Evolutionary conservation across 2,113 vertebrate species (phyloP).

Genomic region (Amia ocellicauda): DNA sequence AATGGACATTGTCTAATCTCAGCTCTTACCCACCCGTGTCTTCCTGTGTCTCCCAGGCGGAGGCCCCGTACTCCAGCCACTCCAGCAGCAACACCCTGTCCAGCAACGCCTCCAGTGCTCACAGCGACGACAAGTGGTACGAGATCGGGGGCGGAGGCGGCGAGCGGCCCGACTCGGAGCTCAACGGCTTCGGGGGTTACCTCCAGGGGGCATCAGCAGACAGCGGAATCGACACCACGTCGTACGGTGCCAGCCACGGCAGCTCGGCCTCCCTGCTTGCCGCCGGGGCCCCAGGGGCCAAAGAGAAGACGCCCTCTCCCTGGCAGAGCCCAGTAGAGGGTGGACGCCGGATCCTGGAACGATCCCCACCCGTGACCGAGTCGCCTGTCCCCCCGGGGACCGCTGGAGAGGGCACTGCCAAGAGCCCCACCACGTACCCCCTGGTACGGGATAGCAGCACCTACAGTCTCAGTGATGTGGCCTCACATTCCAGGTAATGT

Average conservation of each 20-base stretch:
- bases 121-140: slow-evolving; percentile 95
- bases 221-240: slow-evolving; percentile 89
- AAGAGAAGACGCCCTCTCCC: slow-evolving; percentile 76
- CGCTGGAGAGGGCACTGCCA: slow-evolving; percentile 65
- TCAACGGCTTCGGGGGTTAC: slow-evolving; percentile 81
- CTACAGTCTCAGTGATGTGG: slow-evolving; percentile 80
- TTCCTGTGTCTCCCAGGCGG: slow-evolving; percentile 60
- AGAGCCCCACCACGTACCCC: slow-evolving; percentile 72
- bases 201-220: slow-evolving; percentile 86
- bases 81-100: slow-evolving; percentile 95
- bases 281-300: slow-evolving; percentile 61
- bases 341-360: slow-evolving; percentile 77
- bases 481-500: slow-evolving; percentile 81
- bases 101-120: slow-evolving; percentile 87
- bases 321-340: slow-evolving; percentile 89
- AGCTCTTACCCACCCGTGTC: too few relatives aligned
- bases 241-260: slow-evolving; percentile 82
- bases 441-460: slow-evolving; percentile 85
- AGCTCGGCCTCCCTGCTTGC: slow-evolving; percentile 79
- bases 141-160: slow-evolving; percentile 74
- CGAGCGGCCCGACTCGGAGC: slow-evolving; percentile 75
- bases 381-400: slow-evolving; percentile 61
- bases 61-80: slow-evolving; percentile 91
- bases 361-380: slow-evolving; percentile 63
- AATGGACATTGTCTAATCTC: too few relatives aligned